phyloP scores from a whole-genome alignment of 2,797 vertebrate genomes.

The Diplodus sargus region DNA sequence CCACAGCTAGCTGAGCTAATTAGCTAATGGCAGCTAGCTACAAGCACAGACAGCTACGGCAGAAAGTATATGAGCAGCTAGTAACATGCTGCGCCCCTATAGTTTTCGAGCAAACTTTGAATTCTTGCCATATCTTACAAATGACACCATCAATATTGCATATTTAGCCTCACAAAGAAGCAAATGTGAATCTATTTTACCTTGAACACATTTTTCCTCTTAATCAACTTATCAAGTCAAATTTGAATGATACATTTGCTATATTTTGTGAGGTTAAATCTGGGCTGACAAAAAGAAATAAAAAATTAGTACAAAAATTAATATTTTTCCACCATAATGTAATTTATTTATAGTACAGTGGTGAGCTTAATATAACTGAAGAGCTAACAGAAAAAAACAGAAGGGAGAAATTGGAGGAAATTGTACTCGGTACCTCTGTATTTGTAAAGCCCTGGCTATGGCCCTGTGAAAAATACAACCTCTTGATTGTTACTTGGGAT shows the following conservation, averaged over 20 bases:
- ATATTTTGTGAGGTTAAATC: slow-evolving; percentile 7
- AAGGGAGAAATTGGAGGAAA: not conserved
- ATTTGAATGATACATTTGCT: too few species aligned
- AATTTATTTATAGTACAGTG: not conserved
- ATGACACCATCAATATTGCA: not conserved
- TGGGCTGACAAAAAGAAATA: not conserved
- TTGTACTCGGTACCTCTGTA: slow-evolving; percentile 2
- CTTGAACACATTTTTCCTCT: slow-evolving; percentile 2
- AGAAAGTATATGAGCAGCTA: too few species aligned
- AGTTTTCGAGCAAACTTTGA: too few species aligned
- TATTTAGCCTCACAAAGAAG: slow-evolving; percentile 20
- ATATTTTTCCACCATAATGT: not conserved
- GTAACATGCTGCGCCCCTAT: too few species aligned
- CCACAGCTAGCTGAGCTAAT: too few species aligned
- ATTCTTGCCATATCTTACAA: too few species aligned
- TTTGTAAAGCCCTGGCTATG: slow-evolving; percentile 11
- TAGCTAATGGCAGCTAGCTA: too few species aligned
- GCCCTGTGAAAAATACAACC: not conserved
- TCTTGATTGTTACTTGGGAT: slow-evolving; percentile 43
- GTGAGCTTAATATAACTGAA: not conserved
- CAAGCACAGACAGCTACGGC: too few species aligned
- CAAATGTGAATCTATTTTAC: not conserved
- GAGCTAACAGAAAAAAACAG: not conserved
- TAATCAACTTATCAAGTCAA: not conserved
- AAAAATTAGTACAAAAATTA: not conserved